Base-by-base conservation (phyloP, 2,888 invertebrate species). In the Aleiodes leptofemur region DNA sequence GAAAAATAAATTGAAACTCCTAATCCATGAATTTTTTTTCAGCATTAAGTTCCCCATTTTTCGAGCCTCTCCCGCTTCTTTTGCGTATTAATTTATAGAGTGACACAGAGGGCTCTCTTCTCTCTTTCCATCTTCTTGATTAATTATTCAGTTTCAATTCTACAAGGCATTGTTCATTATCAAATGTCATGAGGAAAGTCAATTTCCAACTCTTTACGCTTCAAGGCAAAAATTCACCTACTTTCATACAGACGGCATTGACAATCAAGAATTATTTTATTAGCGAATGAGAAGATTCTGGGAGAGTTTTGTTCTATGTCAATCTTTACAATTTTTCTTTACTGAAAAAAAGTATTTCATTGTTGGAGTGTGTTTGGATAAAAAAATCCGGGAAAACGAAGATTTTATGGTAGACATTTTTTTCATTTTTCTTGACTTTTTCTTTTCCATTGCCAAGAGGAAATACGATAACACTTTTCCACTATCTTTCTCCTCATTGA, bases 391-490 rank as follows among this genome's bases (percentile, higher is more conserved):
- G 48, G 11, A 23, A 38, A 43, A 64, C 64, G 6, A 14, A 61
- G 61, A 61, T 61, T 61, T 61, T 38, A 61, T 38, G 61, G 31
- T 43, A 13, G n/a, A 14, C 43, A n/a, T 61, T 61, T 43, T 13
- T 64, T 13, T 23, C 23, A 43, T 11, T 43, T 43, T 61, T 61
- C 61, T 14, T 7, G n/a, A 43, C 43, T 38, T 14, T 43, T 64
- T 48, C 8, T 43, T 64, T 64, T 64, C 34, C 64, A 64, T 64
- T 64, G 64, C 43, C 48, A 43, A 8, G 16, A 14, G 64, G 64
- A 64, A 64, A 64, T 64, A 64, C 64, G 64, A 64, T 64, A 64
- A 64, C 48, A 64, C 64, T 34, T 48, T 48, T 64, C 13, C 64
- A 34, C 64, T 64, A 43, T 43, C 64, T 64, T 48, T 48, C 14